These are phyloP conservation scores for Anas bernieri DNA, from an alignment of 2,797 vertebrate species.

Conservation along the genomic window DNA sequence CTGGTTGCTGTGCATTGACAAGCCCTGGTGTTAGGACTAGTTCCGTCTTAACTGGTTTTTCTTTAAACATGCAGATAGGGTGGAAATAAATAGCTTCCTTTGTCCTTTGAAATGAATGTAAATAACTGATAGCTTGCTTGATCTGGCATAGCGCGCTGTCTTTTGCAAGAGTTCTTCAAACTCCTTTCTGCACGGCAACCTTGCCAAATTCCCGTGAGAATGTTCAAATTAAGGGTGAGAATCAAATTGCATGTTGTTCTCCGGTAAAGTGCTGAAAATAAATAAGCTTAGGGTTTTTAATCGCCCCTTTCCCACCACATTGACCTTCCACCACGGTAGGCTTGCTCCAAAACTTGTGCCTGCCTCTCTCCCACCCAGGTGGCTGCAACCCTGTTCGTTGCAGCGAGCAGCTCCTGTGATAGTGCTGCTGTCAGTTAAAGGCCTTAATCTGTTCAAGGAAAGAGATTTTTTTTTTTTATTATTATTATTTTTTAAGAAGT, in stretches of 20 bases:
- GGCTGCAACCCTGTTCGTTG: accelerated
- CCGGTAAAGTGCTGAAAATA: not conserved
- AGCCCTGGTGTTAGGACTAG: not conserved
- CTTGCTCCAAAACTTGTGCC: not conserved
- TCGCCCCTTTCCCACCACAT: not conserved
- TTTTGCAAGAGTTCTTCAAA: constrained; percentile 61
- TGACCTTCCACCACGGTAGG: not conserved
- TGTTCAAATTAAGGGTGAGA: constrained; percentile 47
- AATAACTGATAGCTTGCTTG: constrained; percentile 63
- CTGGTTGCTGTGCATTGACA: constrained; percentile 1
- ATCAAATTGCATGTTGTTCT: not conserved
- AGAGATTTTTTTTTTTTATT: not conserved
- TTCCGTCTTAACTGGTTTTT: constrained; percentile 21
- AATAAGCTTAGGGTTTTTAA: not conserved
- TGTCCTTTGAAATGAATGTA: constrained; percentile 66
- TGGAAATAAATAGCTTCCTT: constrained; percentile 53
- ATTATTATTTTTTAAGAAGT: not conserved
- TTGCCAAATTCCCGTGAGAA: constrained; percentile 67
- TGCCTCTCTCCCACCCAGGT: not conserved
- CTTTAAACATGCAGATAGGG: constrained; percentile 27
- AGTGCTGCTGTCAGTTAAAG: not conserved
- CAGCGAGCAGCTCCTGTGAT: accelerated
- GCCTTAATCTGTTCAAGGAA: not conserved
- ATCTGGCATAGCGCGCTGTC: not conserved
- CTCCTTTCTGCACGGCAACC: constrained; percentile 28